phyloP scores from a whole-genome alignment of 2,888 invertebrate species.

The Stomorhina lunata region DNA sequence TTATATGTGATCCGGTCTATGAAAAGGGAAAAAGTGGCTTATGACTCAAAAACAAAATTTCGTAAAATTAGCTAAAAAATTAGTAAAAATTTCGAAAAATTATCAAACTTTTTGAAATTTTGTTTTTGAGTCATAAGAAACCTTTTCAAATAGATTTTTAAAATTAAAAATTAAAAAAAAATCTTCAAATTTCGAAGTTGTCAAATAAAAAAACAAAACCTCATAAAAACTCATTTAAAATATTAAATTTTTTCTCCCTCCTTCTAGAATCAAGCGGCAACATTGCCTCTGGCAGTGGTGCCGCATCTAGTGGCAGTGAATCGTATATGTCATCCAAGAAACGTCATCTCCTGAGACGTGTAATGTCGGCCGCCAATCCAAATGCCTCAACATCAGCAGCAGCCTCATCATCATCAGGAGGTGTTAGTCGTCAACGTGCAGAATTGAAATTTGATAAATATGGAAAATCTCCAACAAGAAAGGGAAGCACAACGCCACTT shows the following conservation, averaged over 20 bases:
- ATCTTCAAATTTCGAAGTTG: too few species aligned
- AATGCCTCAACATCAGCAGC: constrained; percentile 45
- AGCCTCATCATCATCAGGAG: constrained; percentile 39
- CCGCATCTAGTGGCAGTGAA: constrained; percentile 60
- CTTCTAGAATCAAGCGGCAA: constrained; percentile 65
- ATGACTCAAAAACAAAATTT: too few species aligned
- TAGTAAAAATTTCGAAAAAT: neutral
- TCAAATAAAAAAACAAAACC: too few species aligned
- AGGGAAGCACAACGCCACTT: constrained; percentile 18
- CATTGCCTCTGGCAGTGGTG: constrained; percentile 60
- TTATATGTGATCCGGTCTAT: too few species aligned
- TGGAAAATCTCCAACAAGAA: constrained; percentile 69
- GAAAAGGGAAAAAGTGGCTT: too few species aligned
- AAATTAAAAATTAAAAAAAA: too few species aligned
- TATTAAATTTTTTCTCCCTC: neutral
- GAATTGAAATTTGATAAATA: constrained; percentile 73
- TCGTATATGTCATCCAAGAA: constrained; percentile 69
- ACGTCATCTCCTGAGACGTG: constrained; percentile 71
- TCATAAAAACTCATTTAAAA: too few species aligned
- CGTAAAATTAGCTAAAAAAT: neutral
- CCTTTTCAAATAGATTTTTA: too few species aligned
- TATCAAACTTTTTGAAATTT: too few species aligned
- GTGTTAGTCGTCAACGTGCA: constrained; percentile 60
- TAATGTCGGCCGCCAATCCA: constrained; percentile 69
- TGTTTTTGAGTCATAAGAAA: too few species aligned